Evolutionary conservation across 2,113 vertebrate species (phyloP), one percentile per base, ranked within the genome.

Genomic region (Xiphophorus couchianus): DNA sequence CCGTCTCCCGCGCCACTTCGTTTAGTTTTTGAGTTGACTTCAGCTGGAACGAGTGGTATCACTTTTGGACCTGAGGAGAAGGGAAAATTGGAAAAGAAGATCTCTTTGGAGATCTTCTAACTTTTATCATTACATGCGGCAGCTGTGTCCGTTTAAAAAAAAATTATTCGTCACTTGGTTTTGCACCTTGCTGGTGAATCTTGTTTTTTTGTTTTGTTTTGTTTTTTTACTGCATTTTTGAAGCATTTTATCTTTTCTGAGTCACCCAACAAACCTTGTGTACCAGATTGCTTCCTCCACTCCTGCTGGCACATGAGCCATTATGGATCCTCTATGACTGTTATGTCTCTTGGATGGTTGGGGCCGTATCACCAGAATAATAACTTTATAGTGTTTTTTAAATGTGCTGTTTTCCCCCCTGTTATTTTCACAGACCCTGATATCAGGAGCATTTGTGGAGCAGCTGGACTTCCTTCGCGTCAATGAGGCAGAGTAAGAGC

Each of bases 391-490:
- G 35, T 39, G n/a, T 10, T 0, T 28, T 5, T 62, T 29, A 29
- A 65, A 15, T 14, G 8, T 73, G 15, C 35, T 2, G 60, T 74
- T 58, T 19, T 63, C 48, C 71, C 37, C 22, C 33, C 9, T 4
- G 3, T 81, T 4, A n/a, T 37, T 67, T 17, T 61, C 95, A 70
- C 92, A 99, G 98, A 99, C 98, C 0, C 90, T 99, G 85, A 97
- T 99, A 91, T 98, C 98, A 51, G 97, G 97, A 91, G 98, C 97
- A 0, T 94, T 97, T 58, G 96, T 99, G 76, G 98, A 99, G 84
- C 98, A 99, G 77, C 89, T 99, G 87, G 98, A 99, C 91, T 99
- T 99, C 85, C 92, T 99, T 48, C 96, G 96, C 58, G 96, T 99
- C 89, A 94, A 96, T 78, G 98, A 97, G 74, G 88, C 95, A 33